Evolutionary conservation across 2,888 invertebrate genomes (phyloP).

Genomic region (Lasioglossum villosulum): DNA sequence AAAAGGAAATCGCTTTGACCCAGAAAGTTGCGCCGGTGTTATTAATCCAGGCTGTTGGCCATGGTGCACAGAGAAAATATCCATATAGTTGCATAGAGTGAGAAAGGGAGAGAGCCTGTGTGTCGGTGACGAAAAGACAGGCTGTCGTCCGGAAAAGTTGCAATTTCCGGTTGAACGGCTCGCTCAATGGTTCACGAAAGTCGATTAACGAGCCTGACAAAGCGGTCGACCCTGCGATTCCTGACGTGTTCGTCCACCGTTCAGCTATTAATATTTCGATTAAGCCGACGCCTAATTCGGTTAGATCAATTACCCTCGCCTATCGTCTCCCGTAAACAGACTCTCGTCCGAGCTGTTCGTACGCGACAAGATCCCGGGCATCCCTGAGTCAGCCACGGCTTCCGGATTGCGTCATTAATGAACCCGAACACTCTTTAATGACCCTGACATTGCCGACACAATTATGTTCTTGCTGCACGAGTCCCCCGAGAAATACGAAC

Average conservation of each 20-base stretch:
- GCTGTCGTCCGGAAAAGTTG: slow-evolving; percentile 69
- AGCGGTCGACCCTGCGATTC: slow-evolving; percentile 66
- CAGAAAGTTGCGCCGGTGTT: slow-evolving; percentile 24
- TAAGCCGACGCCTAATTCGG: slow-evolving; percentile 62
- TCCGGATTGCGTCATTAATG: slow-evolving; percentile 18
- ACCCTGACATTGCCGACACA: not conserved
- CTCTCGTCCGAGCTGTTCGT: not conserved
- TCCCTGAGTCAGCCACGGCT: not conserved
- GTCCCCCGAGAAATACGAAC: not conserved
- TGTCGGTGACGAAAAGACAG: slow-evolving; percentile 63
- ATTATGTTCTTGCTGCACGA: not conserved
- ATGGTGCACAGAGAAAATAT: slow-evolving; percentile 16
- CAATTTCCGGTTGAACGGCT: slow-evolving; percentile 72
- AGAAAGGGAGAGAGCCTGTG: not conserved
- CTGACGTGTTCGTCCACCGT: slow-evolving; percentile 65
- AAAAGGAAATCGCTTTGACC: slow-evolving; percentile 19
- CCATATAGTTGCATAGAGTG: slow-evolving; percentile 9
- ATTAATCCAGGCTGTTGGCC: slow-evolving; percentile 14
- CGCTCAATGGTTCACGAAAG: slow-evolving; percentile 71
- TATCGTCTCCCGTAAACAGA: not conserved
- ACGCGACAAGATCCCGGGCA: not conserved
- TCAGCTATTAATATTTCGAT: slow-evolving; percentile 72
- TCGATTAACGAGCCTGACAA: slow-evolving; percentile 73
- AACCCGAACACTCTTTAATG: not conserved
- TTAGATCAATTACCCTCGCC: slow-evolving; percentile 57